Evolutionary conservation across 2,888 invertebrate genomes (phyloP).

Genomic region (Scaptomyza flava): DNA sequence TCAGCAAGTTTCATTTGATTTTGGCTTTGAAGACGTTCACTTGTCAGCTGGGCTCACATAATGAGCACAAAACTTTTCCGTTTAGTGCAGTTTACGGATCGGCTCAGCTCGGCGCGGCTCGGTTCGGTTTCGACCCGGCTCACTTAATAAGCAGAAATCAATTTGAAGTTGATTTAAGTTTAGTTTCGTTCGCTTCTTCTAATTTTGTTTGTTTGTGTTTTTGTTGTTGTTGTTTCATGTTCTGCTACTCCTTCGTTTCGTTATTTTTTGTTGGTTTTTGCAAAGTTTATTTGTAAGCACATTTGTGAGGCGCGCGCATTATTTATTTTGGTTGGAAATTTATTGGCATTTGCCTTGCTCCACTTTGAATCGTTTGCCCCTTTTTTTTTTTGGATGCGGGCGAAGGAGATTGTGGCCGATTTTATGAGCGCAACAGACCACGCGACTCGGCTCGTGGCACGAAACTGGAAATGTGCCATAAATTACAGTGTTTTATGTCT

Average conservation of each 20-base stretch:
- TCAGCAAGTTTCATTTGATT: slow-evolving; percentile 56
- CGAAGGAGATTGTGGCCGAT: slow-evolving; percentile 7
- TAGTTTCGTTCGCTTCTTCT: slow-evolving; percentile 46
- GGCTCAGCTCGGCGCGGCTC: not conserved
- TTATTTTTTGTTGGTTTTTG: slow-evolving; percentile 24
- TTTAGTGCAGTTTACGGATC: slow-evolving; percentile 43
- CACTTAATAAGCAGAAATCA: slow-evolving; percentile 64
- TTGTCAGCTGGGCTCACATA: slow-evolving; percentile 55
- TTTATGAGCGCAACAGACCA: slow-evolving; percentile 69
- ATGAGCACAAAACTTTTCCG: slow-evolving; percentile 59
- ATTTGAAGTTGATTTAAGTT: slow-evolving; percentile 50
- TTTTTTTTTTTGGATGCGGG: not conserved
- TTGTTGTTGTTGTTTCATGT: not conserved
- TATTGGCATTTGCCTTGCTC: slow-evolving; percentile 54
- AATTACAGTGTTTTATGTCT: slow-evolving; percentile 72
- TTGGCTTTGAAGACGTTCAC: slow-evolving; percentile 13
- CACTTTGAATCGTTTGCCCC: slow-evolving; percentile 42
- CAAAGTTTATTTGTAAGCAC: slow-evolving; percentile 52
- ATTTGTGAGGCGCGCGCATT: slow-evolving; percentile 59
- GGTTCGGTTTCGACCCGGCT: not conserved
- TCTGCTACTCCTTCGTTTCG: not conserved
- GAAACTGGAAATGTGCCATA: slow-evolving; percentile 72
- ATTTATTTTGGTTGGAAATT: slow-evolving; percentile 61
- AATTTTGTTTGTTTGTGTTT: slow-evolving; percentile 38
- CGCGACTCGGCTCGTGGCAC: slow-evolving; percentile 32